phyloP scores from a whole-genome alignment of 2,113 vertebrate genomes.

The Eulacestoma nigropectus region DNA sequence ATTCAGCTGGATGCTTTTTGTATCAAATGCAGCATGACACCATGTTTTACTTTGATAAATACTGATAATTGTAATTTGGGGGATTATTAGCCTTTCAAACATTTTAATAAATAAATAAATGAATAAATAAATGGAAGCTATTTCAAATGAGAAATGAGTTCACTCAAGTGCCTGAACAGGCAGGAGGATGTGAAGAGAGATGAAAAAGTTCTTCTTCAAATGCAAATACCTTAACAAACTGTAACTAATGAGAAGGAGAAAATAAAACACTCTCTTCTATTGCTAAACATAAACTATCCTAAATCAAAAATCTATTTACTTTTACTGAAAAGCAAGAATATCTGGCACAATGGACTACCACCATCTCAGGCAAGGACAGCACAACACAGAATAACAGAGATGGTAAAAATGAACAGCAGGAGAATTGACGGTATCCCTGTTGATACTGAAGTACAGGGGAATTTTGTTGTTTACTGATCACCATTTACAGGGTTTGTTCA shows the following conservation, averaged over 20 bases:
- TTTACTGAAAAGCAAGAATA: conserved; percentile 2
- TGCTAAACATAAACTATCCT: not conserved
- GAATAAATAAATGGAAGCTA: too few species aligned
- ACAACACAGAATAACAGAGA: not conserved
- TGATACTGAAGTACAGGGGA: not conserved
- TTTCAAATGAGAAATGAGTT: conserved; percentile 32
- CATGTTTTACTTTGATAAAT: conserved; percentile 67
- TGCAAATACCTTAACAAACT: conserved; percentile 54
- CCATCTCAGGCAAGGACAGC: not conserved
- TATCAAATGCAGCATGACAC: conserved; percentile 68
- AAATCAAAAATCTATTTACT: conserved; percentile 55
- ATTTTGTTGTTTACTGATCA: conserved; percentile 24
- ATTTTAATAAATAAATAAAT: too few species aligned
- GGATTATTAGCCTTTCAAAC: conserved; percentile 63
- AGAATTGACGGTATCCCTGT: not conserved
- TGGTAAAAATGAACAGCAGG: not conserved
- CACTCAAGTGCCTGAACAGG: conserved; percentile 9
- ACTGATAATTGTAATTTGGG: conserved; percentile 67
- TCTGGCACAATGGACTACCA: not conserved
- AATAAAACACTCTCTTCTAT: not conserved
- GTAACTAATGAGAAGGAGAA: not conserved
- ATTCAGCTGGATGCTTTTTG: conserved; percentile 59
- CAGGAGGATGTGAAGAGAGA: not conserved
- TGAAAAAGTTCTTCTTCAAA: conserved; percentile 25
- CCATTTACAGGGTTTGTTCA: not conserved